A percentile compares a stretch with the other conserved stretches of the same genome.
These are phyloP conservation scores for Rapana venosa DNA, from an alignment of 2,888 invertebrate species.

Conservation along the genomic window DNA sequence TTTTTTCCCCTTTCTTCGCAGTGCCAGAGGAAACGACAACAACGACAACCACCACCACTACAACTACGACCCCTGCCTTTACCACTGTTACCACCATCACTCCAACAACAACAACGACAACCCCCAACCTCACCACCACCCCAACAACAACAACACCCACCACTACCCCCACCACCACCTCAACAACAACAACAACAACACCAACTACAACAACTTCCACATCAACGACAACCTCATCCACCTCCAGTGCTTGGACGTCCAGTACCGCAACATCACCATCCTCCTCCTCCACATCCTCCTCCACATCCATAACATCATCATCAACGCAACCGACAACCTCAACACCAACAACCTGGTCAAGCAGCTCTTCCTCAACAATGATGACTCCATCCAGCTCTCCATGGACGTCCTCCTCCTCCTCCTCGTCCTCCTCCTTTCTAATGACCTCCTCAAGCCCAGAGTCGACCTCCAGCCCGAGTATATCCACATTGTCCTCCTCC, in stretches of 20 bases:
- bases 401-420: background rate
- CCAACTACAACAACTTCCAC: background rate
- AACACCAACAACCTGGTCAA: background rate
- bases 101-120: background rate
- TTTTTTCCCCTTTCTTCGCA: background rate
- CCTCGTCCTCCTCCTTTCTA: background rate
- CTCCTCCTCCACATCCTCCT: background rate
- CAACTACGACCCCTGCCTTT: background rate
- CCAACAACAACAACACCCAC: conserved; percentile 5
- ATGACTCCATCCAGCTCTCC: background rate
- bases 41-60: background rate
- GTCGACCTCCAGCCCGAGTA: background rate
- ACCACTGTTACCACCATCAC: background rate
- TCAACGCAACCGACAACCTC: background rate
- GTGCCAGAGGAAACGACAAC: background rate
- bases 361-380: background rate
- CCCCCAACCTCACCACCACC: background rate
- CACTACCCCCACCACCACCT: background rate
- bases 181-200: background rate
- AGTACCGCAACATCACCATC: background rate
- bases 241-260: conserved; percentile 3
- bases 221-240: background rate
- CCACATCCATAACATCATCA: background rate
- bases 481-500: background rate
- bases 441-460: background rate